phyloP scores from a whole-genome alignment of 23 tunicate genomes.

The Aplidium turbinatum region DNA sequence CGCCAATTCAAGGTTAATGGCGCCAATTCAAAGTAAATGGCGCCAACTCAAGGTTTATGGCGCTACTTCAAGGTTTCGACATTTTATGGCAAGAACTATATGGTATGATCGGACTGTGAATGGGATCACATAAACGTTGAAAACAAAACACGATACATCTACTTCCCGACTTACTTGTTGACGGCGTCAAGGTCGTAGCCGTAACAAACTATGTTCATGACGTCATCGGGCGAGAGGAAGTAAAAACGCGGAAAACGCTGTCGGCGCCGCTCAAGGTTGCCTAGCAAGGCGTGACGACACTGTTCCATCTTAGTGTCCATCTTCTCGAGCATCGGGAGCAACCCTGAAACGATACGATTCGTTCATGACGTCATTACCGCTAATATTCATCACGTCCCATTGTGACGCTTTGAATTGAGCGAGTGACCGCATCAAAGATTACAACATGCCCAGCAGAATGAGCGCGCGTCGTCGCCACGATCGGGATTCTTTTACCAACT shows the following conservation, averaged over 20 bases:
- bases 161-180: constrained; percentile 92
- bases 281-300: constrained; percentile 91
- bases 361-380: no score
- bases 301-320: constrained; percentile 89
- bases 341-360: constrained; percentile 32
- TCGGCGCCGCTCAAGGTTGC: constrained; percentile 89
- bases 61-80: no score
- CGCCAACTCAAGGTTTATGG: no score
- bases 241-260: constrained; percentile 86
- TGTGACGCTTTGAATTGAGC: no score
- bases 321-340: constrained; percentile 88
- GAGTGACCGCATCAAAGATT: no score
- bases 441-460: no score
- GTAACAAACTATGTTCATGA: constrained; percentile 89
- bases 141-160: no score
- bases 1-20: no score
- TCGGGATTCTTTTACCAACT: no score
- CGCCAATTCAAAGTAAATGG: not conserved
- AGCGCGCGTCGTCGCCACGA: no score
- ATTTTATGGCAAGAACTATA: not conserved
- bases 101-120: not conserved
- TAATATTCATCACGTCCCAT: no score
- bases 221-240: constrained; percentile 91
- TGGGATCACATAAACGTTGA: no score
- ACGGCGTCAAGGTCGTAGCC: constrained; percentile 84